Percentiles rank a stretch among this genome's conserved stretches.
Conservation (phyloP, 30 jellyfish, hydroid and myxozoan genomes). For the Mastigias papua region DNA sequence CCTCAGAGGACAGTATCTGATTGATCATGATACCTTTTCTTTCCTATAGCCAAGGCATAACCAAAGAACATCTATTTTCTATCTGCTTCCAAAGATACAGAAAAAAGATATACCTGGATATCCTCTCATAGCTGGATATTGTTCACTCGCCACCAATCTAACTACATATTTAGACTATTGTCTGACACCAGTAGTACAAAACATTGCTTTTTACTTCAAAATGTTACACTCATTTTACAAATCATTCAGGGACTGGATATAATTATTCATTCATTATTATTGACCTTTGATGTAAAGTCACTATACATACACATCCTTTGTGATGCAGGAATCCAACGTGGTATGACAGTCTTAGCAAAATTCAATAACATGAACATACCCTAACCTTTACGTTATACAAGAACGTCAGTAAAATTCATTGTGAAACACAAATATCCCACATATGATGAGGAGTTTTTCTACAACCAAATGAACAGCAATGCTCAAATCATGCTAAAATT, state of each 20-base stretch:
- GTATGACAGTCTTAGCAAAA: neutral
- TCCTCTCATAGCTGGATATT: constrained; percentile 63
- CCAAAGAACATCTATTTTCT: constrained; percentile 1
- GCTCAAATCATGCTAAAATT: neutral
- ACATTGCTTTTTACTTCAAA: neutral
- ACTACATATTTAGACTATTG: constrained; percentile 43
- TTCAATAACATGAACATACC: neutral
- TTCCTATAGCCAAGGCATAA: neutral
- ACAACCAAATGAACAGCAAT: too few relatives aligned
- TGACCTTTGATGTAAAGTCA: neutral
- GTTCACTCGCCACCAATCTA: constrained; percentile 42
- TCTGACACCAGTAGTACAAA: constrained; percentile 30
- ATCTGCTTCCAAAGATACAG: constrained; percentile 58
- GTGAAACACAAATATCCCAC: neutral
- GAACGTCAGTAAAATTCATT: too few relatives aligned
- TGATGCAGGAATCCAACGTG: neutral
- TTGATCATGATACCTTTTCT: neutral
- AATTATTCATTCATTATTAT: neutral
- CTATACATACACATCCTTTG: too few relatives aligned
- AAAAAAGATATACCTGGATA: constrained; percentile 65
- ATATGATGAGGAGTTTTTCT: neutral
- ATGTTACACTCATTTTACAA: constrained; percentile 6
- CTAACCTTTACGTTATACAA: neutral
- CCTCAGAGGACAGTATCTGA: neutral
- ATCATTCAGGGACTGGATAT: neutral